A percentile compares a stretch with the other conserved stretches of the same genome.
Conservation (phyloP, 1,140 invertebrate species). For the Dreissena rostriformis region DNA sequence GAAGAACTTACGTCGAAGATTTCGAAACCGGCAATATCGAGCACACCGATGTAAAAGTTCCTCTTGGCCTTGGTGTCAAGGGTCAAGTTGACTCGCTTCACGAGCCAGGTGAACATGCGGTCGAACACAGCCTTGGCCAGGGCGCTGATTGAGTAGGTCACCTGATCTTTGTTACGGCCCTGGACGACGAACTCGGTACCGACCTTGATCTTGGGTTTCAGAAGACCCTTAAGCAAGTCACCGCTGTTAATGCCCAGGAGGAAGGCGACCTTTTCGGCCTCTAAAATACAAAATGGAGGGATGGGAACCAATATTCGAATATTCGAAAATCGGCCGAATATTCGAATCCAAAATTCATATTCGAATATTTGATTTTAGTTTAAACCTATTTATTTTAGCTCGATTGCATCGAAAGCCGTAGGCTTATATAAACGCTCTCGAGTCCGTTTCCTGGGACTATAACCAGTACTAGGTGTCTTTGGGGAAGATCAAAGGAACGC, state of each 20-base stretch:
- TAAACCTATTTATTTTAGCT: no score
- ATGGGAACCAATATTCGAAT: no score
- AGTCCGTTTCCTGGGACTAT: no score
- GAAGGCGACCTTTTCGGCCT: constrained; percentile 95
- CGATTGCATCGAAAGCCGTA: no score
- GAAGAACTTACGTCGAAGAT: constrained; percentile 97
- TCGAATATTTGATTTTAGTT: no score
- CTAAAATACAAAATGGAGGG: constrained; percentile 82
- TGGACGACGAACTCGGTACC: constrained; percentile 97
- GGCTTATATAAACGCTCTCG: no score
- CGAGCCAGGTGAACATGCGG: constrained; percentile 97
- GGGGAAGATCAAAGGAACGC: no score
- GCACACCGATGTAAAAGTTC: constrained; percentile 98
- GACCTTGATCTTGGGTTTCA: constrained; percentile 85
- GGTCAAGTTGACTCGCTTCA: constrained; percentile 99
- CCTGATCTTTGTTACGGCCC: constrained; percentile 97
- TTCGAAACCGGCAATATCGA: constrained; percentile 99
- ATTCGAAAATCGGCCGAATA: no score
- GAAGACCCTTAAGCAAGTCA: constrained; percentile 83
- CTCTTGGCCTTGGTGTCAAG: constrained; percentile 98
- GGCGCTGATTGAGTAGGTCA: constrained; percentile 95
- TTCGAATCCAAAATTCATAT: no score
- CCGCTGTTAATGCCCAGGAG: constrained; percentile 86
- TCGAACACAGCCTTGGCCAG: constrained; percentile 98
- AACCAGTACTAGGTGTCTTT: no score